phyloP scores from a whole-genome alignment of 2,113 vertebrate species.

The Corythaixoides concolor region DNA sequence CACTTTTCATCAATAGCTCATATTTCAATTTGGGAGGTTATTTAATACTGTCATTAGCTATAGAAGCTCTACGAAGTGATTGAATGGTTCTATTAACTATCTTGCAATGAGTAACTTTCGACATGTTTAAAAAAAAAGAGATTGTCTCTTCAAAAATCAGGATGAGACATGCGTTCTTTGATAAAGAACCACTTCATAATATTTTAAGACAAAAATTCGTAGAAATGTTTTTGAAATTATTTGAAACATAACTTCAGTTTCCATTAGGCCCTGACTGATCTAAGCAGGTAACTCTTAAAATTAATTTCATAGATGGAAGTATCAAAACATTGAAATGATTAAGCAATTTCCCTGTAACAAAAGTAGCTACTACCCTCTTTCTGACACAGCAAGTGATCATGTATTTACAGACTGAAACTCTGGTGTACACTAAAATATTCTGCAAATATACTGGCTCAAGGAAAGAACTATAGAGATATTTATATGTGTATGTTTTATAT shows the following conservation, averaged over 20 bases:
- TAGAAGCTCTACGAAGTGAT: background rate
- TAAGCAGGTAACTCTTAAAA: background rate
- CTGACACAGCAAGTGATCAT: background rate
- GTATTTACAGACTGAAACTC: background rate
- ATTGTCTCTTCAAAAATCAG: background rate
- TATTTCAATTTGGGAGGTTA: background rate
- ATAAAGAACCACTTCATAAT: background rate
- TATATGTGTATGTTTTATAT: background rate
- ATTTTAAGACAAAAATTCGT: background rate
- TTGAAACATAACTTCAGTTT: background rate
- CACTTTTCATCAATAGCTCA: background rate
- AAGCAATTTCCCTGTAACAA: background rate
- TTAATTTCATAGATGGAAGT: background rate
- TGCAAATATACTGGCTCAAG: background rate
- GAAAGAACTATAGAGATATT: background rate
- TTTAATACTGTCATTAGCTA: background rate
- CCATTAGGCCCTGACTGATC: background rate
- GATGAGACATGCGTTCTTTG: background rate
- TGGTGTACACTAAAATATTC: background rate
- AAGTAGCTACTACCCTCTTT: background rate
- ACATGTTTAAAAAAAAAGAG: background rate
- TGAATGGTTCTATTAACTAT: background rate
- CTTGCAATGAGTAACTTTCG: background rate
- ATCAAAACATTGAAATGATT: background rate
- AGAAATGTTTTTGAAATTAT: background rate